phyloP scores from a whole-genome alignment of 1,140 invertebrate species.

The Sycophila sp. region DNA sequence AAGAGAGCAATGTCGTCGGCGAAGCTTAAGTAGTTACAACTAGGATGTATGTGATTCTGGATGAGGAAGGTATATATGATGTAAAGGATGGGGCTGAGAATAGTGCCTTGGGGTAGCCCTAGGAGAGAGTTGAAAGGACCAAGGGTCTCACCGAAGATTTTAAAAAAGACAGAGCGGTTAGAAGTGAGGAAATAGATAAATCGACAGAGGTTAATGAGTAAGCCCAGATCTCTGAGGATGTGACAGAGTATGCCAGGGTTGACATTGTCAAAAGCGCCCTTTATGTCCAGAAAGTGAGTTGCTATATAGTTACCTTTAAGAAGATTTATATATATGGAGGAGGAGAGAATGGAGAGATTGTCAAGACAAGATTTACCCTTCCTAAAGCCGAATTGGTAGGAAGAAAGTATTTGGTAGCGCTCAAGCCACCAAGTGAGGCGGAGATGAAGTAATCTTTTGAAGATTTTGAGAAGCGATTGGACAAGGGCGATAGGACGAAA shows the following conservation, averaged over 20 bases:
- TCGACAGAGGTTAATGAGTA: not conserved
- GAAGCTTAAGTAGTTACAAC: not conserved
- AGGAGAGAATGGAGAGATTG: not conserved
- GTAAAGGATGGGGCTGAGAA: not conserved
- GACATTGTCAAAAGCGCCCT: not conserved
- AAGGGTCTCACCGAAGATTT: not conserved
- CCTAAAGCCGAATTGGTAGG: constrained; percentile 24
- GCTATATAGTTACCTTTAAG: not conserved
- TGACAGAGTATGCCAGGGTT: not conserved
- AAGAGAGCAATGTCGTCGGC: not conserved
- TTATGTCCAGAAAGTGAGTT: not conserved
- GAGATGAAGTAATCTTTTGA: constrained; percentile 35
- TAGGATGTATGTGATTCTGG: not conserved
- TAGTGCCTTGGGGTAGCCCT: not conserved
- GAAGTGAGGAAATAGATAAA: not conserved
- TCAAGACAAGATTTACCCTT: not conserved
- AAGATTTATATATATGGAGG: not conserved
- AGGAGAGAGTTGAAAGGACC: not conserved
- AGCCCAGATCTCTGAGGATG: not conserved
- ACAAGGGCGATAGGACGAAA: constrained; percentile 39
- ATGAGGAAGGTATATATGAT: not conserved
- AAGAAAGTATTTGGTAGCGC: not conserved
- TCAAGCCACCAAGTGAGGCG: constrained; percentile 28
- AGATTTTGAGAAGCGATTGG: constrained; percentile 30
- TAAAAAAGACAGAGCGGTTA: not conserved